These are phyloP conservation scores for Scaeva pyrastri DNA, from an alignment of 2,888 invertebrate genomes.

Conservation along the genomic window DNA sequence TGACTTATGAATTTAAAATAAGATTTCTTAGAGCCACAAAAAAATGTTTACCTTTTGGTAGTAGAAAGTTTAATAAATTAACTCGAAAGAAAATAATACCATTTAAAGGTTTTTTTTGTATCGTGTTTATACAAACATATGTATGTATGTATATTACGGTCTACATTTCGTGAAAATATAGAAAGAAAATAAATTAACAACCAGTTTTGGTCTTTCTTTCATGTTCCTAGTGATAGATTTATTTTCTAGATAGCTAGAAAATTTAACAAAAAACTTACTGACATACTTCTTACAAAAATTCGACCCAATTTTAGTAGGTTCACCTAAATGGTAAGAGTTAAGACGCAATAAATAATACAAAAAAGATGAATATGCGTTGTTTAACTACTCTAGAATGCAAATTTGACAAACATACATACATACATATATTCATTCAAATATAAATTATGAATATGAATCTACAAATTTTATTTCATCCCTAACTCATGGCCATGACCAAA, in stretches of 20 bases:
- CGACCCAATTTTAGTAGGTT: not conserved
- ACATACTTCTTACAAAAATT: constrained; percentile 19
- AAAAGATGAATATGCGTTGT: constrained; percentile 37
- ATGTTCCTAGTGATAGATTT: not conserved
- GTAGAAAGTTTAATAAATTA: too few species aligned
- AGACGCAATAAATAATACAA: not conserved
- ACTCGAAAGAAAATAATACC: too few species aligned
- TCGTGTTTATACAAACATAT: not conserved
- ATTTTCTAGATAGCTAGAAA: not conserved
- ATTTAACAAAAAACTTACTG: constrained; percentile 20
- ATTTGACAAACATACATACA: not conserved
- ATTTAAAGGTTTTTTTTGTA: too few species aligned
- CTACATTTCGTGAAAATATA: not conserved
- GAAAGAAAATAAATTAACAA: not conserved
- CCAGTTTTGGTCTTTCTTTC: not conserved
- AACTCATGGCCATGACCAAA: constrained; percentile 36
- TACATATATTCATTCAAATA: too few species aligned
- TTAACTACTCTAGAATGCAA: constrained; percentile 27
- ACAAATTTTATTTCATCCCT: constrained; percentile 20
- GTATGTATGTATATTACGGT: not conserved
- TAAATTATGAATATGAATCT: not conserved
- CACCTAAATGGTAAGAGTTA: not conserved
- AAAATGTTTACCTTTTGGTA: too few species aligned
- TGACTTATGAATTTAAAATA: too few species aligned
- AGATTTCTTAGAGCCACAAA: too few species aligned